These are phyloP conservation scores for Pristionchus pacificus DNA, from an alignment of 1,140 invertebrate species.

Conservation along the genomic window DNA sequence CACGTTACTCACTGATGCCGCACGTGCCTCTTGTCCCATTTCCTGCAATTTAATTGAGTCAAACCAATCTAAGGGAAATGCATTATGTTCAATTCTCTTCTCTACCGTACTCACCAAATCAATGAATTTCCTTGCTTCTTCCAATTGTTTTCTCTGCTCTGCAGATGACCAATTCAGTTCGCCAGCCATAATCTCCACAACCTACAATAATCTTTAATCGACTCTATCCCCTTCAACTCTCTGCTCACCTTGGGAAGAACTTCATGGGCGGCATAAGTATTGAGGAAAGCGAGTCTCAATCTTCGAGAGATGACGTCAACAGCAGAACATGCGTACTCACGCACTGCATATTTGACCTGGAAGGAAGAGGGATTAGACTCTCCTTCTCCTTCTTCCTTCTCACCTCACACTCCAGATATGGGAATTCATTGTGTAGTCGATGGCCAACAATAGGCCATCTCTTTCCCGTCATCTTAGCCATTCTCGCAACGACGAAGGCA, in stretches of 20 bases:
- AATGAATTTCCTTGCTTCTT: conserved; percentile 76
- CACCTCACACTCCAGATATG: conserved; percentile 97
- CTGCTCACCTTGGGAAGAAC: conserved; percentile 68
- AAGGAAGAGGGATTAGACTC: conserved; percentile 28
- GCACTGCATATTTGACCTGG: conserved; percentile 78
- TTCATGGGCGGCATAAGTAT: conserved; percentile 88
- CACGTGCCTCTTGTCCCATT: conserved; percentile 93
- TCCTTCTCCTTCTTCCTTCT: conserved; percentile 9
- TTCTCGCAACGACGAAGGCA: conserved; percentile 91
- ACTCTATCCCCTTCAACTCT: neutral
- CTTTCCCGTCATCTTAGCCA: conserved; percentile 89
- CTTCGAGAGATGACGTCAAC: conserved; percentile 92
- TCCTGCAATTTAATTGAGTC: conserved; percentile 63
- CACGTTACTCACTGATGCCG: conserved; percentile 76
- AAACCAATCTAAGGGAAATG: neutral
- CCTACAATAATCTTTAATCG: conserved; percentile 43
- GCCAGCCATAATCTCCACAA: conserved; percentile 92
- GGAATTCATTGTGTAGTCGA: conserved; percentile 92
- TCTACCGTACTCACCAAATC: too few species aligned
- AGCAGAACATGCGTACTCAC: conserved; percentile 91
- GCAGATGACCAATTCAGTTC: conserved; percentile 85
- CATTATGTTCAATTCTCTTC: too few species aligned
- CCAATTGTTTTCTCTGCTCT: conserved; percentile 75
- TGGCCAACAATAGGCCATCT: conserved; percentile 90
- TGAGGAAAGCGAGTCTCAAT: conserved; percentile 86